Conservation (phyloP, 2,888 invertebrate species). For the Lacanobia wlatinum region DNA sequence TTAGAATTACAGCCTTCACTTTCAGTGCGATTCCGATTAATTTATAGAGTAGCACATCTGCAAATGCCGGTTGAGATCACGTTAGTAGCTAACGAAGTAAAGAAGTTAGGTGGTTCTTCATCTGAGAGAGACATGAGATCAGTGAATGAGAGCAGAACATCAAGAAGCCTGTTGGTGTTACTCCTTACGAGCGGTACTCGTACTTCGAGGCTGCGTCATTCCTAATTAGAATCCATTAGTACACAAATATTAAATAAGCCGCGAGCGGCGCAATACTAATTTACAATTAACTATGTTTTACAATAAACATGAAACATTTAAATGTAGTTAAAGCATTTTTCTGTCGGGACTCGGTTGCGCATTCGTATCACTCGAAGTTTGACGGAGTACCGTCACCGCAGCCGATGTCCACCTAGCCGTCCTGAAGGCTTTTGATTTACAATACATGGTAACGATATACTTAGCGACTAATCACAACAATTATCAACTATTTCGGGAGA, state of each 20-base stretch:
- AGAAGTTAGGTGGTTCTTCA: constrained; percentile 37
- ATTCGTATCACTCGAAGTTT: constrained; percentile 41
- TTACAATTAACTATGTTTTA: constrained; percentile 84
- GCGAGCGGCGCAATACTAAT: constrained; percentile 78
- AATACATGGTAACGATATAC: constrained; percentile 79
- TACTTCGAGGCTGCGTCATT: constrained; percentile 65
- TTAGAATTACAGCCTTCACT: constrained; percentile 86
- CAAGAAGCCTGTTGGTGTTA: constrained; percentile 49
- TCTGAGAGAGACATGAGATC: constrained; percentile 40
- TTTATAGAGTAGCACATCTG: constrained; percentile 59
- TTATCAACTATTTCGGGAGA: constrained; percentile 68
- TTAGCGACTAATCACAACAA: constrained; percentile 89
- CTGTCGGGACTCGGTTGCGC: constrained; percentile 80
- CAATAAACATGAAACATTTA: constrained; percentile 87
- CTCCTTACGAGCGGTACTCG: constrained; percentile 25
- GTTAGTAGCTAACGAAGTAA: constrained; percentile 46
- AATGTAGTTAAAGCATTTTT: constrained; percentile 89
- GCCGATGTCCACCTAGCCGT: constrained; percentile 85
- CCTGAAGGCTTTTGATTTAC: constrained; percentile 86
- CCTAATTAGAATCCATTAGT: constrained; percentile 75
- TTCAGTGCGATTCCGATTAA: constrained; percentile 71
- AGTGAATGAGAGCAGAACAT: constrained; percentile 30
- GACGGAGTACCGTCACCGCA: constrained; percentile 50
- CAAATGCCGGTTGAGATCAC: constrained; percentile 50
- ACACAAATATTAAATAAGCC: constrained; percentile 77